phyloP scores from a whole-genome alignment of 2,888 invertebrate species.

The Kuschelorhynchus macadamiae region DNA sequence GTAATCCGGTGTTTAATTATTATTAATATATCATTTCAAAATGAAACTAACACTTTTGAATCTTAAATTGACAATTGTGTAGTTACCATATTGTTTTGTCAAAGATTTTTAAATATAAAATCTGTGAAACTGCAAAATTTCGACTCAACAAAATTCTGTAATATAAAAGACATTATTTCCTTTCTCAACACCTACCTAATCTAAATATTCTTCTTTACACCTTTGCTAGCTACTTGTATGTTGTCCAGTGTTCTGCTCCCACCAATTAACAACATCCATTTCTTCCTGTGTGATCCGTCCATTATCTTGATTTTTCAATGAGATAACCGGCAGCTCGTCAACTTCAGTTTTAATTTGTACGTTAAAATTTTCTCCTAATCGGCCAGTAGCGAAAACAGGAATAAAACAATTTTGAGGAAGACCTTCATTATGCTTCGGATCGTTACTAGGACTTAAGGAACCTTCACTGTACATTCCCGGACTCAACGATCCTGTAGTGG shows the following conservation, averaged over 20 bases:
- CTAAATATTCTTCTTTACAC: too few relatives aligned
- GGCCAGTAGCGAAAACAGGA: conserved; percentile 59
- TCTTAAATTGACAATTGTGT: too few relatives aligned
- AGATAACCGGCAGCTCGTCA: conserved; percentile 62
- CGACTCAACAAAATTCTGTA: too few relatives aligned
- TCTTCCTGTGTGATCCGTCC: conserved; percentile 65
- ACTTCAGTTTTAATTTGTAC: conserved; percentile 51
- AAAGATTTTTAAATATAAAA: too few relatives aligned
- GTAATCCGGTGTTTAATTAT: too few relatives aligned
- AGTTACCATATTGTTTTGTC: too few relatives aligned
- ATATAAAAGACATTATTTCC: too few relatives aligned
- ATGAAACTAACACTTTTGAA: too few relatives aligned
- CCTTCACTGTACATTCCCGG: conserved; percentile 66
- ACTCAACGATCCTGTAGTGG: conserved; percentile 61
- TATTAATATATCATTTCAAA: too few relatives aligned
- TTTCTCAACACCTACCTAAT: too few relatives aligned
- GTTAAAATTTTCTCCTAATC: conserved; percentile 50
- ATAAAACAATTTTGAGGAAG: conserved; percentile 57
- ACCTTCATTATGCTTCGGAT: conserved; percentile 6
- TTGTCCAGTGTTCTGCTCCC: conserved; percentile 65
- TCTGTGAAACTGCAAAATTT: too few relatives aligned
- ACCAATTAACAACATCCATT: conserved; percentile 73
- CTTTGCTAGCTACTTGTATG: conserved; percentile 16
- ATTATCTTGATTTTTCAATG: conserved; percentile 64
- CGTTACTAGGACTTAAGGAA: conserved; percentile 58